Conservation (phyloP, 2,113 vertebrate genomes). For the Myrmophylax atrothorax region DNA sequence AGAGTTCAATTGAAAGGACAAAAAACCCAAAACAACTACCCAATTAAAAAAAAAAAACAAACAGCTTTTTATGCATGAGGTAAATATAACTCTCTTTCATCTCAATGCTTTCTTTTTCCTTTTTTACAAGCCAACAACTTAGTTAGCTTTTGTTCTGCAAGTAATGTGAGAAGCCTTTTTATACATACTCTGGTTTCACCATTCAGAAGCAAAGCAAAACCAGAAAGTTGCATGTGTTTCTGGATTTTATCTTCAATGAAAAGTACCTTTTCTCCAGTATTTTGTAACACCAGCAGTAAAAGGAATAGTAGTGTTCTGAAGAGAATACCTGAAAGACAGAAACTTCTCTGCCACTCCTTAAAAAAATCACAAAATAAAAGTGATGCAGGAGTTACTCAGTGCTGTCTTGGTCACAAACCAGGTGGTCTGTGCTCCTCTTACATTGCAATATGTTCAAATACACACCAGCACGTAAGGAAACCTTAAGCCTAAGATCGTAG, state of each 20-base stretch:
- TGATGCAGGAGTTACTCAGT: neutral
- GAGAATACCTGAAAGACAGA: neutral
- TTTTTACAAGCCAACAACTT: conserved; percentile 16
- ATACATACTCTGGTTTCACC: conserved; percentile 24
- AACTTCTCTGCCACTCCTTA: neutral
- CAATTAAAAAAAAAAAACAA: neutral
- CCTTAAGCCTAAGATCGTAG: neutral
- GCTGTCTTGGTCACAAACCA: neutral
- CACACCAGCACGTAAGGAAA: neutral
- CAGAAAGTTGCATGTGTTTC: conserved; percentile 4
- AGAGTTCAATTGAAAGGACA: neutral
- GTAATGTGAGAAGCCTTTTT: conserved; percentile 12
- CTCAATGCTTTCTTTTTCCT: neutral
- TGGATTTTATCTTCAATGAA: conserved; percentile 49
- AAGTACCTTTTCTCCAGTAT: neutral
- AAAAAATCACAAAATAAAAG: neutral
- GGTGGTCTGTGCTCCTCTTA: neutral
- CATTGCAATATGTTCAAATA: neutral
- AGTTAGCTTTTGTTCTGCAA: conserved; percentile 53
- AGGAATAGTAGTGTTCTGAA: neutral
- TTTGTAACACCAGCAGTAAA: neutral
- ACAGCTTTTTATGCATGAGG: neutral
- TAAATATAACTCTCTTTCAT: neutral
- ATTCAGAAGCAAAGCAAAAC: conserved; percentile 57
- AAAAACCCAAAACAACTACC: neutral